Conservation (phyloP, 2,888 invertebrate species). For the Rhorus exstirpatorius region DNA sequence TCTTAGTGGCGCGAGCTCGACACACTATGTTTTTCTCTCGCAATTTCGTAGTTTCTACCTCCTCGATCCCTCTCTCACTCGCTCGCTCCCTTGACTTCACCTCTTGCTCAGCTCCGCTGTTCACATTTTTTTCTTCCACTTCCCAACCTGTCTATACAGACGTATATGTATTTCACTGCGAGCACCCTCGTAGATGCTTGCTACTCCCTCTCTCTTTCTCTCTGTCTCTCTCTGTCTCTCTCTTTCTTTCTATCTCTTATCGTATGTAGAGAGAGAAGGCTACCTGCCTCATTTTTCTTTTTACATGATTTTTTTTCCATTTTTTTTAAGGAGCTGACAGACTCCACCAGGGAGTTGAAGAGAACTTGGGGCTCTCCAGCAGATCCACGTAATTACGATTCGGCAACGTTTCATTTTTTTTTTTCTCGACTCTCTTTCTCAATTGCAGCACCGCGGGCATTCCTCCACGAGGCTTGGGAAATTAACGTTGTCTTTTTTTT, state of each 20-base stretch:
- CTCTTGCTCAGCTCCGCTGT: conserved; percentile 65
- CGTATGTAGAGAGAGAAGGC: conserved; percentile 56
- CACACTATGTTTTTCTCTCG: conserved; percentile 69
- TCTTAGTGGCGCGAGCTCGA: conserved; percentile 62
- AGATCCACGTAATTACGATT: conserved; percentile 73
- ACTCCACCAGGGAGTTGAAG: conserved; percentile 56
- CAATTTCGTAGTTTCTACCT: conserved; percentile 69
- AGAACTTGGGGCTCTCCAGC: conserved; percentile 64
- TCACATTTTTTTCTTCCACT: conserved; percentile 59
- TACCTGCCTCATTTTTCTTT: conserved; percentile 64
- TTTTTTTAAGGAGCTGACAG: conserved; percentile 55
- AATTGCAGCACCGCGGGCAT: conserved; percentile 72
- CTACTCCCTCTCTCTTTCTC: conserved; percentile 20
- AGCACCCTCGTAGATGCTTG: conserved; percentile 54
- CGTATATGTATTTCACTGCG: conserved; percentile 55
- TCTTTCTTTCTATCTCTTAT: neutral
- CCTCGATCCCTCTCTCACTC: conserved; percentile 36
- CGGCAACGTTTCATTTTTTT: conserved; percentile 62
- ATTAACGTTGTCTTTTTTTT: conserved; percentile 45
- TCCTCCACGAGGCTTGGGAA: conserved; percentile 44
- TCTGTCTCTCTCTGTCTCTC: conserved; percentile 25
- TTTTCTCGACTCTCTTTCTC: conserved; percentile 65
- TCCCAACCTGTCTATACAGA: conserved; percentile 60
- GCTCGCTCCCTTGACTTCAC: conserved; percentile 59
- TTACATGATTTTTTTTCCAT: conserved; percentile 40